Evolutionary conservation across 1,140 invertebrate genomes (phyloP), one percentile per base, ranked within the genome.

Genomic region (Plodia interpunctella): DNA sequence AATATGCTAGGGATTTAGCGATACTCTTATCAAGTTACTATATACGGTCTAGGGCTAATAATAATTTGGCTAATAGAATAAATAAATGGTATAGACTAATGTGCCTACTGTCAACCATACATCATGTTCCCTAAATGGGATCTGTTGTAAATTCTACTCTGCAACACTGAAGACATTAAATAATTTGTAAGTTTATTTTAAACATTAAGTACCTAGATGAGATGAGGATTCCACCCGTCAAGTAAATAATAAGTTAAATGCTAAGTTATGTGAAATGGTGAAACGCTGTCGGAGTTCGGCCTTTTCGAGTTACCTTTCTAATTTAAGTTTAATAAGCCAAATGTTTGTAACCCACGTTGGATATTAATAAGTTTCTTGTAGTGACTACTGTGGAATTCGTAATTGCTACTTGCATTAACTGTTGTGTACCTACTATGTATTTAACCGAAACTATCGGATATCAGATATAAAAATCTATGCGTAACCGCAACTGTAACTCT

Each of bases 241-340:
- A 44, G 15, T 44, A 44, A 32, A 44, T 44, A 15, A 44, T 44
- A 15, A 44, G 38, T 44, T 44, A 44, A 44, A 44, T 44, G 38
- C 38, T 44, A 44, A 44, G 13, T 44, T 44, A 44, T 17, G 38
- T 4, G 38, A 44, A 44, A 44, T 17, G 15, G 8, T 38, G 35
- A 38, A 13, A 38, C 2, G 2, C 8, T 32, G 30, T 4, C 8
- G 6, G 30, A 32, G 10, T n/a, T 44, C 38, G 38, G 13, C n/a
- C 38, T 44, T 44, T 44, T 44, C 13, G 15, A 44, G 15, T 44
- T 15, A 32, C 10, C 38, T 5, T 44, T 44, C 13, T 10, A 32
- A 44, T 44, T 44, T 1, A 13, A 44, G 10, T 15, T 44, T 44
- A 44, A 44, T 44, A 44, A 44, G 38, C 38, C 8, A 44, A 44